Evolutionary conservation across 1,140 invertebrate genomes (phyloP).

Genomic region (Zaprionus ornatus): DNA sequence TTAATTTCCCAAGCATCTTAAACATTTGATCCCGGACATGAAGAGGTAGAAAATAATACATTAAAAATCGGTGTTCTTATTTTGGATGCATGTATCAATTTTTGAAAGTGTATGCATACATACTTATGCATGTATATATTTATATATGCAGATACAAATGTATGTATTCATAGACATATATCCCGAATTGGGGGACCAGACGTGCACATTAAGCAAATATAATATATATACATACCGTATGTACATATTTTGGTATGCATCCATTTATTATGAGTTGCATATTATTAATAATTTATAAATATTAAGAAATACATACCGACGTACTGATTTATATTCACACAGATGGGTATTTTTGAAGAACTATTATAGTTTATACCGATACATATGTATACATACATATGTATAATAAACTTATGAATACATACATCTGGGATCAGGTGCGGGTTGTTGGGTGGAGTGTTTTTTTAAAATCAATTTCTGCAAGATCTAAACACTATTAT

Average conservation of each 20-base stretch:
- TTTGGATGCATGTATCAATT: background rate
- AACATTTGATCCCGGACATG: background rate
- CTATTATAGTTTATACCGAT: background rate
- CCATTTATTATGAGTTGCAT: background rate
- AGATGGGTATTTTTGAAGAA: background rate
- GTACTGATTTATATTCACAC: background rate
- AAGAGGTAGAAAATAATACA: background rate
- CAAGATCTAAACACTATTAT: background rate
- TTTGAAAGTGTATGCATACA: background rate
- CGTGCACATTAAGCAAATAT: slow-evolving; percentile 23
- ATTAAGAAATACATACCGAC: slow-evolving; percentile 6
- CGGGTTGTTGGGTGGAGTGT: background rate
- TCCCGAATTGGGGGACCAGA: background rate
- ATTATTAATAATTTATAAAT: too few species aligned
- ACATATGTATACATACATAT: background rate
- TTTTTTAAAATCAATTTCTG: background rate
- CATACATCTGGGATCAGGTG: background rate
- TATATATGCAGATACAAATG: background rate
- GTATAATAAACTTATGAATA: background rate
- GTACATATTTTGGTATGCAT: slow-evolving; percentile 2
- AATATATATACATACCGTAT: slow-evolving; percentile 19
- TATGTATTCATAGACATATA: slow-evolving; percentile 24
- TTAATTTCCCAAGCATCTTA: too few species aligned
- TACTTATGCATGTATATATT: background rate
- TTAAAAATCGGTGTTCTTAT: background rate